Evolutionary conservation across 2,797 vertebrate species (phyloP).

Genomic region (Otolemur crassicaudatus): DNA sequence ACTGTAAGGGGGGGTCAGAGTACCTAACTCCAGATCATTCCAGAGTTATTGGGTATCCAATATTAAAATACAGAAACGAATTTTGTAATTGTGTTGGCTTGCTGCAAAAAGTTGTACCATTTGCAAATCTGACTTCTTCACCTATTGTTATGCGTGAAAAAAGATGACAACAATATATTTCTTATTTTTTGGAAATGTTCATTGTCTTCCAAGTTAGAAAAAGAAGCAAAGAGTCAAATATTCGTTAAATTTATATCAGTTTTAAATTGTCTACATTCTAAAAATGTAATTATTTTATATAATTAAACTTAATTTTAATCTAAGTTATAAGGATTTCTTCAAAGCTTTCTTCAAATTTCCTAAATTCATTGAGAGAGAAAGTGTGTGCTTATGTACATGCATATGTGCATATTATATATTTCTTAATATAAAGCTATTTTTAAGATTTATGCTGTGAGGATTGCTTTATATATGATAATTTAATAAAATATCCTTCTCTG

Average conservation of each 20-base stretch:
- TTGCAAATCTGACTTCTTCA: background rate
- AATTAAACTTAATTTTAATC: constrained; percentile 13
- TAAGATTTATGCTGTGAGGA: background rate
- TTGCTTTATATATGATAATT: background rate
- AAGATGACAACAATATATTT: background rate
- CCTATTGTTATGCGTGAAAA: background rate
- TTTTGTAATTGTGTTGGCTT: background rate
- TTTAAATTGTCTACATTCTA: constrained; percentile 15
- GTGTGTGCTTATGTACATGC: background rate
- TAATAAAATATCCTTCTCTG: background rate
- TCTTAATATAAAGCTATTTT: background rate
- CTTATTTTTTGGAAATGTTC: constrained; percentile 1
- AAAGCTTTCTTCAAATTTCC: constrained; percentile 10
- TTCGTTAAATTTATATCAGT: background rate
- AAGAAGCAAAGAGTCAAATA: background rate
- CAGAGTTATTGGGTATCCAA: background rate
- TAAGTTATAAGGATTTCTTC: constrained; percentile 5
- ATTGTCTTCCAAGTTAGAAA: background rate
- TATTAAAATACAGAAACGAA: background rate
- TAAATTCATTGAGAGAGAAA: background rate
- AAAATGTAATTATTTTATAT: constrained; percentile 36
- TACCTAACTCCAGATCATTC: background rate
- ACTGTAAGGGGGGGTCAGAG: background rate
- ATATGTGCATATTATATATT: background rate
- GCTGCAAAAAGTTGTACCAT: background rate